Conservation (phyloP, 2,797 vertebrate species). For the Cossypha caffra region DNA sequence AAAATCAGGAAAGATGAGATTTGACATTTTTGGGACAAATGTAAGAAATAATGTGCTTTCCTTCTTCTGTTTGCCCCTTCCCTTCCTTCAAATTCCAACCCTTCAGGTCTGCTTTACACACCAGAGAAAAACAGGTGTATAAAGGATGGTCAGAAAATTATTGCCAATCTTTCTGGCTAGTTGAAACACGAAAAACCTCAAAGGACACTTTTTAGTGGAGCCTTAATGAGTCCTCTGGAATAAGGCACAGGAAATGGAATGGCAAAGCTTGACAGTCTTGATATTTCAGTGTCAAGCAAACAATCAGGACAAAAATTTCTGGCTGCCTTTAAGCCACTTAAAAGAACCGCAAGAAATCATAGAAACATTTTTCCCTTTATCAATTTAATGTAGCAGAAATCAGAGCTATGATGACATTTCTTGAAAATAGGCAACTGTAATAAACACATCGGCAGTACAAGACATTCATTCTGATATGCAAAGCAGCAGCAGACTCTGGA, state of each 20-base stretch:
- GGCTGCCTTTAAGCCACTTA: neutral
- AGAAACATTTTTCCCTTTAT: conserved; percentile 33
- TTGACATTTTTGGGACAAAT: neutral
- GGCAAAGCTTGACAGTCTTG: neutral
- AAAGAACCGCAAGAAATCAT: conserved; percentile 19
- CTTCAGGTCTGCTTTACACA: neutral
- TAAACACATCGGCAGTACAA: conserved; percentile 18
- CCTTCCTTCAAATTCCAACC: neutral
- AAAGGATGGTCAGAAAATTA: neutral
- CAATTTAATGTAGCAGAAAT: conserved; percentile 33
- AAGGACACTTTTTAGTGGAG: neutral
- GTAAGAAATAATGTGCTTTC: neutral
- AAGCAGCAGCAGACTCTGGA: conserved; percentile 30
- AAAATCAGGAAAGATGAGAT: neutral
- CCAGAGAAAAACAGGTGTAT: neutral
- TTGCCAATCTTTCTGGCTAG: neutral
- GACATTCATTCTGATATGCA: conserved; percentile 55
- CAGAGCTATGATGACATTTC: conserved; percentile 44
- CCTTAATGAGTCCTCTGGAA: neutral
- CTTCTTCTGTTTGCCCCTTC: neutral
- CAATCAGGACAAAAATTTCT: neutral
- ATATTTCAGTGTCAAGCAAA: conserved; percentile 7
- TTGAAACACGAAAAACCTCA: neutral
- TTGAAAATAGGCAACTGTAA: conserved; percentile 30
- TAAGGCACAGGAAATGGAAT: neutral